A percentile compares a stretch with the other conserved stretches of the same genome.
These are phyloP conservation scores for Tanypteryx hageni DNA, from an alignment of 2,888 invertebrate genomes.

Conservation along the genomic window DNA sequence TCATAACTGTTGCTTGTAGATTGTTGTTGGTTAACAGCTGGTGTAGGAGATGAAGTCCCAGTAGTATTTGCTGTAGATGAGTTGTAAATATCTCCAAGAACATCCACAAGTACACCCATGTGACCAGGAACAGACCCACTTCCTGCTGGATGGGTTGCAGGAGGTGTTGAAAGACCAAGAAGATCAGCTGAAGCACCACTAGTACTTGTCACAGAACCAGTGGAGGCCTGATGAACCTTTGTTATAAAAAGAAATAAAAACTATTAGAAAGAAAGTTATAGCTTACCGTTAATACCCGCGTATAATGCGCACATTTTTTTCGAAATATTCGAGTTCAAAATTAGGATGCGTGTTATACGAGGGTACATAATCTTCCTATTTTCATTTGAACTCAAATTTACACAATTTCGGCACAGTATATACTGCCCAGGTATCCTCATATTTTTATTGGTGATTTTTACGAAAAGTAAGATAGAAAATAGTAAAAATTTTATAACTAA, in stretches of 20 bases:
- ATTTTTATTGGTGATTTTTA: neutral
- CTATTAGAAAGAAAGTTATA: neutral
- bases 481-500: too few relatives aligned
- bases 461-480: neutral
- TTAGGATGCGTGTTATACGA: too few relatives aligned
- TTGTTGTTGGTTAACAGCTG: conserved; percentile 75
- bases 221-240: conserved; percentile 27
- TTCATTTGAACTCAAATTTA: too few relatives aligned
- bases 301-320: too few relatives aligned
- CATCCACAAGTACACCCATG: conserved; percentile 91
- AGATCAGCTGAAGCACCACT: conserved; percentile 84
- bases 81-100: conserved; percentile 91
- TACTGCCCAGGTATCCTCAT: too few relatives aligned
- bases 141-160: conserved; percentile 82
- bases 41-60: conserved; percentile 77
- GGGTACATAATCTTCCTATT: too few relatives aligned
- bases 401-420: too few relatives aligned
- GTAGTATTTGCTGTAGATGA: conserved; percentile 72
- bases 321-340: too few relatives aligned
- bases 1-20: conserved; percentile 71
- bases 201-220: conserved; percentile 63
- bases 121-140: conserved; percentile 76
- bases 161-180: conserved; percentile 92
- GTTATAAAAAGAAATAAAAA: neutral
- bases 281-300: neutral